Base-by-base conservation (phyloP, 23 tunicate species). In the Botrylloides violaceus region DNA sequence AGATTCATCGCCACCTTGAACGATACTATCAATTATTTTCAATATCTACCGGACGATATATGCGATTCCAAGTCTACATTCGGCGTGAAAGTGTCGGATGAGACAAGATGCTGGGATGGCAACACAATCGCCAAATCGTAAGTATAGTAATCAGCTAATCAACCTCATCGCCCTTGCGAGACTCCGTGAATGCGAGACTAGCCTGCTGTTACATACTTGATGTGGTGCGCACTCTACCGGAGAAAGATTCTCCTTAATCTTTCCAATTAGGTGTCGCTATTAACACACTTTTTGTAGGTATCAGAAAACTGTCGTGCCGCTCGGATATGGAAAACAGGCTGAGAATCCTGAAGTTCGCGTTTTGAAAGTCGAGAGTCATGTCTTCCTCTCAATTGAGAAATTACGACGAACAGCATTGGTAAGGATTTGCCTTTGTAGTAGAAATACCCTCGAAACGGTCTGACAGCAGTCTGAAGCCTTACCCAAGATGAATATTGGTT, bases 81-180 rank as follows among this genome's bases (percentile, higher is more conserved):
- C 6, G 61, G 76, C 3, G 63, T 76, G 28, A 48, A 58, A 50
- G 77, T 82, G 36, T 3, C 71, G 9, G 38, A 48, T 36, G 22
- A 29, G 15, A 73, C 73, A 1, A 34, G 22, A 12, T 82, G 88
- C 62, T 82, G 88, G 88, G 77, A 82, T 29, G 88, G 88, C 43
- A 29, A 58, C 25, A 39, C 55, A 27, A 82, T 82, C 22, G 66
- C 59, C 53, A 43, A 43, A 43, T 15, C 53, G 53, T 43, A 43
- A 43, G 53, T 43, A 15, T 7, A 43, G 12, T 43, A n/a, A n/a
- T n/a, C n/a, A n/a, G n/a, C n/a, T n/a, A n/a, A n/a, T n/a, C n/a
- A n/a, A n/a, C n/a, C n/a, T n/a, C n/a, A n/a, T n/a, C n/a, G n/a
- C n/a, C n/a, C n/a, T n/a, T n/a, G n/a, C n/a, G n/a, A n/a, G n/a